These are phyloP conservation scores for Tholera decimalis DNA, from an alignment of 2,888 invertebrate genomes.

Conservation along the genomic window DNA sequence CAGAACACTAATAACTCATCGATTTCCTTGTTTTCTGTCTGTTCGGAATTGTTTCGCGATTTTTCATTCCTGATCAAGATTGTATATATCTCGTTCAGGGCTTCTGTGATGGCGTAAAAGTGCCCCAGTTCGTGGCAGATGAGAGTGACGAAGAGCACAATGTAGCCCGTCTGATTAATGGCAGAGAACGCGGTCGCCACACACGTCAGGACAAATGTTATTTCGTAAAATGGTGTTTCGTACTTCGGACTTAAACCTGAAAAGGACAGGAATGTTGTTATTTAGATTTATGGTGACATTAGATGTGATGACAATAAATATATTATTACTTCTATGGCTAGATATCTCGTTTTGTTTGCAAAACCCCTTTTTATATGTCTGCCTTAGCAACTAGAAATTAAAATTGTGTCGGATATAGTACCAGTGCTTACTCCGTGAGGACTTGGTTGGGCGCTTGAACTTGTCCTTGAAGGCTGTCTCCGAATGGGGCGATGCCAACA, in stretches of 20 bases:
- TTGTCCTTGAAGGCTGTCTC: too few relatives aligned
- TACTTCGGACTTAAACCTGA: constrained; percentile 77
- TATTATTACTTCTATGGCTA: too few relatives aligned
- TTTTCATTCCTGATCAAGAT: constrained; percentile 49
- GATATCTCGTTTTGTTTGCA: too few relatives aligned
- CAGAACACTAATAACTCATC: constrained; percentile 73
- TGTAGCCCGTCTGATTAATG: constrained; percentile 81
- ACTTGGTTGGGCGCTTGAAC: too few relatives aligned
- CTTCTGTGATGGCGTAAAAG: constrained; percentile 76
- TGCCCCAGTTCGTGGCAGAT: constrained; percentile 78
- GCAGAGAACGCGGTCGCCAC: constrained; percentile 76
- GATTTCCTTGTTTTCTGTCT: constrained; percentile 46
- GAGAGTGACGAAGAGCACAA: constrained; percentile 76
- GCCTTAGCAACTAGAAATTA: too few relatives aligned
- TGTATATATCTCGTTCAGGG: constrained; percentile 68
- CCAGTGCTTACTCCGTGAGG: too few relatives aligned
- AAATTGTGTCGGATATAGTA: too few relatives aligned
- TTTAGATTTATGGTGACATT: constrained; percentile 35
- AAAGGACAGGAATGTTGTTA: constrained; percentile 38
- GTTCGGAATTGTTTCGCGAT: constrained; percentile 24
- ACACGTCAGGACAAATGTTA: constrained; percentile 72
- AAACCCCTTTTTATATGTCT: too few relatives aligned
- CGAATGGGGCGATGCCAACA: too few relatives aligned
- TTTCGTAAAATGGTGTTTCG: constrained; percentile 77
- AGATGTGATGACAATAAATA: neutral